Base-by-base conservation (phyloP, 2,797 vertebrate genomes). In the Gouania willdenowi region DNA sequence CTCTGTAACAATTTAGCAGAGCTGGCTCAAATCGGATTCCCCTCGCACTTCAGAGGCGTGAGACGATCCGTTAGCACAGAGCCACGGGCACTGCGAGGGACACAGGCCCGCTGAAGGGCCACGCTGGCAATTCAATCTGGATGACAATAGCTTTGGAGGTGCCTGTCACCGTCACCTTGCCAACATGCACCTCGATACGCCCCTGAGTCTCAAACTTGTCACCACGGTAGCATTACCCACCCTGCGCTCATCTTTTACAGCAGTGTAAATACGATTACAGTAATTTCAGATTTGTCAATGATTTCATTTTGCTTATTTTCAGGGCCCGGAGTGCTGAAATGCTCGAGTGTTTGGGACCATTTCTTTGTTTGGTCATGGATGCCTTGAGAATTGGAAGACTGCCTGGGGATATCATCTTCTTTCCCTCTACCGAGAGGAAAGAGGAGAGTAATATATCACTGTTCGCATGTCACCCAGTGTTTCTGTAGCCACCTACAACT, bases 61-160 rank as follows among this genome's bases (percentile, higher is more conserved):
- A 84, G 82, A 87, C 84, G 74, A 91, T 91, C 87, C 74, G 83
- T 88, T 89, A 90, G 87, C 82, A 88, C 86, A 82, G 52, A 70
- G 77, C 82, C 78, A 82, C 55, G 7, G 83, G 80, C 75, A 31
- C 58, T 39, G 36, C 57, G 75, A 67, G 74, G 21, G 48, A 52
- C 52, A 72, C 48, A 46, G 64, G 66, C 49, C 50, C 66, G 79
- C 69, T 70, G n/a, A 61, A 34, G 64, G 62, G 49, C 40, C 54
- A 66, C 75, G 70, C 50, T 61, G 74, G 76, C 88, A 91, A 91
- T 89, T 80, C 73, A 90, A 89, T 87, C 82, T 84, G 77, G 62
- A 81, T 81, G 75, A 59, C 81, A 78, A 84, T 87, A 85, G 88
- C 85, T 90, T 89, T 89, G 77, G 79, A 87, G 81, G 51, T 68